These are phyloP conservation scores for Tanytarsus gracilentus DNA, from an alignment of 2,888 invertebrate species.

Conservation along the genomic window DNA sequence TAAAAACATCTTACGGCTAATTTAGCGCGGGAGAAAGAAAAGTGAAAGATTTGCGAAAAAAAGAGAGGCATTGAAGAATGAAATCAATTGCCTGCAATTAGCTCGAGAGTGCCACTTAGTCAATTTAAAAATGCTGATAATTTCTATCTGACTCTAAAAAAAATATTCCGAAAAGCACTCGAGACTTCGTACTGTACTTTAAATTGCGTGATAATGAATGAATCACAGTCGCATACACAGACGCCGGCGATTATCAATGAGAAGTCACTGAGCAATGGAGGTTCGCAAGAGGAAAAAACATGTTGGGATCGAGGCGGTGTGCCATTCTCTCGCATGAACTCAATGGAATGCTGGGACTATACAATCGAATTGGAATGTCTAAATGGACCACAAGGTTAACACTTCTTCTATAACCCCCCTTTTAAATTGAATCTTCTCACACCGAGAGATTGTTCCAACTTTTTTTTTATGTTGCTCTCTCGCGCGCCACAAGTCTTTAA, in stretches of 20 bases:
- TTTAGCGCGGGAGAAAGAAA: not conserved
- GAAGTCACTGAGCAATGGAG: constrained; percentile 3
- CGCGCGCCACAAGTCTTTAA: no score
- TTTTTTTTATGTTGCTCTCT: no score
- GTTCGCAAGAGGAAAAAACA: constrained; percentile 18
- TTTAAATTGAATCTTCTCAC: constrained; percentile 1
- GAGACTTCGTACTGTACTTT: no score
- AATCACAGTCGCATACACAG: not conserved
- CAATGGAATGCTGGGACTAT: constrained; percentile 77
- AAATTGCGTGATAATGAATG: not conserved
- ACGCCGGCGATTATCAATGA: constrained; percentile 5
- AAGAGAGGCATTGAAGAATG: no score
- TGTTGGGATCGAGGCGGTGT: constrained; percentile 27
- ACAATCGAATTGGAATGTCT: constrained; percentile 73
- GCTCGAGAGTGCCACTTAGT: no score
- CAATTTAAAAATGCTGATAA: no score
- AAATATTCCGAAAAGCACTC: no score
- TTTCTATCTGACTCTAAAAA: no score
- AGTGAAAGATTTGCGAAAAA: no score
- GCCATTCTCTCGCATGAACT: constrained; percentile 47
- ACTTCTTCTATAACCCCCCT: not conserved
- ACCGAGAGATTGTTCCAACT: constrained; percentile 3
- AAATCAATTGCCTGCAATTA: no score
- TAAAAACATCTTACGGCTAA: constrained; percentile 7
- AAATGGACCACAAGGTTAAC: constrained; percentile 63